These are phyloP conservation scores for Pelvicachromis taeniatus DNA, from an alignment of 2,113 vertebrate species.

Conservation along the genomic window DNA sequence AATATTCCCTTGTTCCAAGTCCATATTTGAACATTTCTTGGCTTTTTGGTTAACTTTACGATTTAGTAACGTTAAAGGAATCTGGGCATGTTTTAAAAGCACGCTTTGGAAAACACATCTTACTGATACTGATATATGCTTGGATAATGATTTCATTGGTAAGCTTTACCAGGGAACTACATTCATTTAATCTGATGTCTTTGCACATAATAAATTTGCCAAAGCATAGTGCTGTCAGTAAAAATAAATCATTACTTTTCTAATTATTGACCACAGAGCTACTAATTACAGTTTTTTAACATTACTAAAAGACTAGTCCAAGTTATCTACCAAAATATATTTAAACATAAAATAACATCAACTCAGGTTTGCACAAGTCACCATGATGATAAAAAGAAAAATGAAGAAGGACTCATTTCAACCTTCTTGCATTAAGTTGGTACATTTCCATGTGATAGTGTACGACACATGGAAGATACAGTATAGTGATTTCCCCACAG, in stretches of 20 bases:
- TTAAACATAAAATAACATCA: background rate
- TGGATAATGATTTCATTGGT: background rate
- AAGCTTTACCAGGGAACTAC: background rate
- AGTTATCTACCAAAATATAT: background rate
- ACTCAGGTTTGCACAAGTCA: background rate
- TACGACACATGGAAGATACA: background rate
- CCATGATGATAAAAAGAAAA: background rate
- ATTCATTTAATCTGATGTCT: background rate
- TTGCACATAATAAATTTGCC: background rate
- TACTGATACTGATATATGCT: background rate
- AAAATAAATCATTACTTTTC: background rate
- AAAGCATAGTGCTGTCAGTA: background rate
- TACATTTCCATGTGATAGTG: background rate
- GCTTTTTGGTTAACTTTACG: background rate
- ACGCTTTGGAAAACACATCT: background rate
- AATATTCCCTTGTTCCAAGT: background rate
- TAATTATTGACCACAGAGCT: background rate
- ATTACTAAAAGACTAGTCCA: background rate
- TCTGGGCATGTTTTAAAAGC: background rate
- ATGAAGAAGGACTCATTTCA: background rate
- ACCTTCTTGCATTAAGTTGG: background rate
- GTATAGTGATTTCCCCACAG: slow-evolving; percentile 45
- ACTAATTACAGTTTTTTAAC: background rate
- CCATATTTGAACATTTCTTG: background rate
- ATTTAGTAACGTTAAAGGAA: background rate